Conservation (phyloP, 2,797 vertebrate genomes). For the Micrastur ruficollis region DNA sequence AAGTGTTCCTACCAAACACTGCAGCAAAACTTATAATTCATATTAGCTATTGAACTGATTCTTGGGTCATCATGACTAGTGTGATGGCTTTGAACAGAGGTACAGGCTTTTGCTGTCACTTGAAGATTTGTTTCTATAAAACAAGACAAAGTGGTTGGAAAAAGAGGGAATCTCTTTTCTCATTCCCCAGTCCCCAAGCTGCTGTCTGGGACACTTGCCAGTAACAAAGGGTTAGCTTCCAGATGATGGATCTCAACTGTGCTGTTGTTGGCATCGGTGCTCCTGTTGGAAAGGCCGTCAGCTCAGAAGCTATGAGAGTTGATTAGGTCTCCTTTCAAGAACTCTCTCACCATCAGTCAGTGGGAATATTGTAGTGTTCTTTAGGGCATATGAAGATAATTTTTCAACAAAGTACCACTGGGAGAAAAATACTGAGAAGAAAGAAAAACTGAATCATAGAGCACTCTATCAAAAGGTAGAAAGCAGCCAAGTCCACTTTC, state of each 20-base stretch:
- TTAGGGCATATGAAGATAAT: neutral
- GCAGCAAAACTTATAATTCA: neutral
- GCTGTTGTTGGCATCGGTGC: neutral
- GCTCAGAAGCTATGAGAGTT: neutral
- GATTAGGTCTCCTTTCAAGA: conserved; percentile 2
- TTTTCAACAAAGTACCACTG: neutral
- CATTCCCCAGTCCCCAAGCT: neutral
- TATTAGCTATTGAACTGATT: neutral
- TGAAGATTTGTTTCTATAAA: neutral
- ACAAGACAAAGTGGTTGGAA: neutral
- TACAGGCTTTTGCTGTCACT: neutral
- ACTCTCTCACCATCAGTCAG: neutral
- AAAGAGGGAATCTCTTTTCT: neutral
- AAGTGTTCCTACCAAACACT: neutral
- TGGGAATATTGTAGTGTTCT: neutral
- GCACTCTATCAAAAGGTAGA: neutral
- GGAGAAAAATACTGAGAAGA: neutral
- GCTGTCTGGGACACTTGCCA: conserved; percentile 22
- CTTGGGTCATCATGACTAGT: neutral
- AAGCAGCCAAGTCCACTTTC: neutral
- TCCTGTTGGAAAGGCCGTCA: neutral
- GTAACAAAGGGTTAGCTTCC: neutral
- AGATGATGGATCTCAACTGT: neutral
- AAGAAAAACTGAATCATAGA: neutral
- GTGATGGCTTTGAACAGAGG: neutral